Evolutionary conservation across 1,140 invertebrate genomes (phyloP).

Genomic region (Drosophila baimaii): DNA sequence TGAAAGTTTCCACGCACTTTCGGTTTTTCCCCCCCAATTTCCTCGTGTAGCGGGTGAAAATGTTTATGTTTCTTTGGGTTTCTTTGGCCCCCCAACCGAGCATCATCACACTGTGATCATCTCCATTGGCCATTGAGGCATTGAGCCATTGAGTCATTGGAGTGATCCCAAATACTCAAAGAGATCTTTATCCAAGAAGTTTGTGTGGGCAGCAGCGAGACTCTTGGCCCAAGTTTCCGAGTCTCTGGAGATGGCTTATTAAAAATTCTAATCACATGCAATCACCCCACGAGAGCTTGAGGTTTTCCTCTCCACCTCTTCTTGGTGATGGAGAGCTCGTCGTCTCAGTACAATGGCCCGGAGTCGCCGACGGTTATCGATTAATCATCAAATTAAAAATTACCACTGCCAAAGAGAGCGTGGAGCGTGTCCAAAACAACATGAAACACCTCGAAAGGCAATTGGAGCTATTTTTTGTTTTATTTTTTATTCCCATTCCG

Average conservation of each 20-base stretch:
- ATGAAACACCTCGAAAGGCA: constrained; percentile 51
- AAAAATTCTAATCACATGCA: constrained; percentile 80
- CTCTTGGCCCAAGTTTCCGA: constrained; percentile 13
- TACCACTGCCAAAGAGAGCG: constrained; percentile 71
- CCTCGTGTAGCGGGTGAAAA: constrained; percentile 63
- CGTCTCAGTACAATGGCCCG: constrained; percentile 62
- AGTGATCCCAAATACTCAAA: constrained; percentile 43
- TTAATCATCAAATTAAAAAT: constrained; percentile 82
- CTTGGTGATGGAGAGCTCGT: constrained; percentile 20
- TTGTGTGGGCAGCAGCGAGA: constrained; percentile 44
- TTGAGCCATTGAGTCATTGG: constrained; percentile 21
- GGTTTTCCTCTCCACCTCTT: constrained; percentile 1
- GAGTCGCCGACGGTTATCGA: constrained; percentile 74
- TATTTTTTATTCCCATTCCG: constrained; percentile 32
- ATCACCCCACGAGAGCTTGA: constrained; percentile 48
- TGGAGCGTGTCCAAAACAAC: constrained; percentile 73
- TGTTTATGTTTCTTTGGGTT: background rate
- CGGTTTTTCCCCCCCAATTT: constrained; percentile 49
- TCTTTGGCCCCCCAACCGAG: constrained; percentile 38
- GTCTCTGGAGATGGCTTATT: constrained; percentile 68
- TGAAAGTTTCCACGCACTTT: constrained; percentile 75
- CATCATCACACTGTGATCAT: constrained; percentile 37
- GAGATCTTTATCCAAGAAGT: constrained; percentile 72
- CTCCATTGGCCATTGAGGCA: constrained; percentile 13
- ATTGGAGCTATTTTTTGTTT: constrained; percentile 35